phyloP scores from a whole-genome alignment of 2,797 vertebrate genomes.

The Tangara arthus region DNA sequence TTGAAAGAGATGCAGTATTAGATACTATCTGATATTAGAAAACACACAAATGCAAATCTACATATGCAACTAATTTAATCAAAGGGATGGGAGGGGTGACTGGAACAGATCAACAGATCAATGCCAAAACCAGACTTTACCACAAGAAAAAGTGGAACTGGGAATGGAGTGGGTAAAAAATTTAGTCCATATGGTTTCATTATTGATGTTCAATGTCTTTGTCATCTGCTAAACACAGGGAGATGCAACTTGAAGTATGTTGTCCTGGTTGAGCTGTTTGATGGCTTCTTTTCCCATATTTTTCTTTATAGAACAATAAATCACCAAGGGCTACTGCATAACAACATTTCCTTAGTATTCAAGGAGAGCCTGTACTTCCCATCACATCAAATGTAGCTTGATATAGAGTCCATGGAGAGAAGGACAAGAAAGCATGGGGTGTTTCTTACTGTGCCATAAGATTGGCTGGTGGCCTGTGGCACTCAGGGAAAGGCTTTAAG shows the following conservation, averaged over 20 bases:
- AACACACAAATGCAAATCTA: neutral
- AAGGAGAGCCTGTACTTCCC: neutral
- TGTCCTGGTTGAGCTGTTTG: neutral
- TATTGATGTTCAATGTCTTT: neutral
- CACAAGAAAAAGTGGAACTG: slow-evolving; percentile 33
- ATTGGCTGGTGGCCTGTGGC: neutral
- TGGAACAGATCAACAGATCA: slow-evolving; percentile 9
- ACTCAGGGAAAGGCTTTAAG: neutral
- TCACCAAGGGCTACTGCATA: neutral
- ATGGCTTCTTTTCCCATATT: neutral
- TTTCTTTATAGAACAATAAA: neutral
- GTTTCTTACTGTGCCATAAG: neutral
- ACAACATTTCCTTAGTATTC: neutral
- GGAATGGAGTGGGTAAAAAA: neutral
- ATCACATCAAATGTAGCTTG: neutral
- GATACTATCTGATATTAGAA: slow-evolving; percentile 28
- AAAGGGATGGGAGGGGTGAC: neutral
- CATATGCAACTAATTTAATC: slow-evolving; percentile 37
- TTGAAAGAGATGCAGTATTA: neutral
- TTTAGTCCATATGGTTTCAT: neutral
- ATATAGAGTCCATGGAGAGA: neutral
- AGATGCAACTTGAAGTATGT: neutral
- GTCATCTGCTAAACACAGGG: slow-evolving; percentile 14
- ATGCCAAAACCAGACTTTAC: slow-evolving; percentile 31
- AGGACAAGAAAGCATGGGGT: neutral